phyloP scores from a whole-genome alignment of 2,113 vertebrate genomes.

The Nannospalax galili region DNA sequence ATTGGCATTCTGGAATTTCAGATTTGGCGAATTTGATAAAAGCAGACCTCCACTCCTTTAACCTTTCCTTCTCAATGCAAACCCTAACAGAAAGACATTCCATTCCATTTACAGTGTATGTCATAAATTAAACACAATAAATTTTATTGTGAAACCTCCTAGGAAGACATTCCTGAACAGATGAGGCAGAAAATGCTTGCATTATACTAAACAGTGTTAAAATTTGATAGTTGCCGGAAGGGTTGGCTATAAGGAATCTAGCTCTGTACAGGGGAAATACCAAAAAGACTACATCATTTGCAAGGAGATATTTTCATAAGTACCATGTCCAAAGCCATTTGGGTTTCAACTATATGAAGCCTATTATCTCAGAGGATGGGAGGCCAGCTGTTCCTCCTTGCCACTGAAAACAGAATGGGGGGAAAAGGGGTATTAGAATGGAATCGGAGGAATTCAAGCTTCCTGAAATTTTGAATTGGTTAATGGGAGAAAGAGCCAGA shows the following conservation, averaged over 20 bases:
- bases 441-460: slow-evolving; percentile 64
- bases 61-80: slow-evolving; percentile 66
- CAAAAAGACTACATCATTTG: slow-evolving; percentile 72
- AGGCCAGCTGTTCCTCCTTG: slow-evolving; percentile 69
- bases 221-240: slow-evolving; percentile 59
- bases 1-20: slow-evolving; percentile 19
- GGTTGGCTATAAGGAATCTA: slow-evolving; percentile 65
- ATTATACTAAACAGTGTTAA: slow-evolving; percentile 73
- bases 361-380: slow-evolving; percentile 56
- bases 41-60: neutral
- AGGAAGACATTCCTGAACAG: slow-evolving; percentile 75
- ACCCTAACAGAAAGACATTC: slow-evolving; percentile 74
- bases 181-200: slow-evolving; percentile 73
- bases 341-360: slow-evolving; percentile 54
- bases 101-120: slow-evolving; percentile 70
- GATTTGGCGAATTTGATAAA: slow-evolving; percentile 63
- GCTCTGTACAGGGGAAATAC: slow-evolving; percentile 77
- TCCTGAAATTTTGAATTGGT: slow-evolving; percentile 60
- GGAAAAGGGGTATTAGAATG: slow-evolving; percentile 10
- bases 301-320: slow-evolving; percentile 70
- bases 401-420: slow-evolving; percentile 42
- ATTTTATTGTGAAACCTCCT: slow-evolving; percentile 76
- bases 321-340: slow-evolving; percentile 70
- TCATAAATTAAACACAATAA: slow-evolving; percentile 78
- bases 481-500: neutral